A percentile compares a stretch with the other conserved stretches of the same genome.
Evolutionary conservation across 2,113 vertebrate species (phyloP).

Genomic region (Microcebus jonahi): DNA sequence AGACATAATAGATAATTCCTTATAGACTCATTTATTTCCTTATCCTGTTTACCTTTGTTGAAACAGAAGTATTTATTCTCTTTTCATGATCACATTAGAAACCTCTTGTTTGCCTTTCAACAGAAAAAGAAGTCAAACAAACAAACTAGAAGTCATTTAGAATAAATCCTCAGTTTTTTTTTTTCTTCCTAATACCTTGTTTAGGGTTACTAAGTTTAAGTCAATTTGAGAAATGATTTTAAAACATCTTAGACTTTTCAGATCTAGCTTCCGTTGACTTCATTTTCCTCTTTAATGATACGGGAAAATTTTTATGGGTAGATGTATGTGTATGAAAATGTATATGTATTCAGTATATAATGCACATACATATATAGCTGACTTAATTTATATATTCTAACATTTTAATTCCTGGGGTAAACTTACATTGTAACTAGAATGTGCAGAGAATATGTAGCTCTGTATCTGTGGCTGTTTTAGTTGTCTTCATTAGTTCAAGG

Average conservation of each 20-base stretch:
- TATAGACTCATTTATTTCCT: background rate
- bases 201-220: background rate
- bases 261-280: background rate
- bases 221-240: conserved; percentile 10
- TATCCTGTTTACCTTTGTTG: background rate
- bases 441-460: background rate
- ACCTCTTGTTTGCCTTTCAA: conserved; percentile 37
- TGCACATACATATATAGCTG: background rate
- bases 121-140: background rate
- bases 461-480: background rate
- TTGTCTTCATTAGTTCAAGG: background rate
- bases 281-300: background rate
- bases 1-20: background rate
- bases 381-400: conserved; percentile 6
- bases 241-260: background rate
- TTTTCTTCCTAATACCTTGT: background rate
- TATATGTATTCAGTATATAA: background rate
- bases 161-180: background rate
- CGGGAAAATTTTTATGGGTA: background rate
- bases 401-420: background rate
- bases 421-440: background rate
- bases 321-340: background rate
- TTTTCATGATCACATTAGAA: background rate
- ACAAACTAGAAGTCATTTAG: conserved; percentile 13
- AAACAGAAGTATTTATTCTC: background rate